Evolutionary conservation across 1,140 invertebrate species (phyloP), one percentile per base, ranked within the genome.

Genomic region (Drosophila sp.): DNA sequence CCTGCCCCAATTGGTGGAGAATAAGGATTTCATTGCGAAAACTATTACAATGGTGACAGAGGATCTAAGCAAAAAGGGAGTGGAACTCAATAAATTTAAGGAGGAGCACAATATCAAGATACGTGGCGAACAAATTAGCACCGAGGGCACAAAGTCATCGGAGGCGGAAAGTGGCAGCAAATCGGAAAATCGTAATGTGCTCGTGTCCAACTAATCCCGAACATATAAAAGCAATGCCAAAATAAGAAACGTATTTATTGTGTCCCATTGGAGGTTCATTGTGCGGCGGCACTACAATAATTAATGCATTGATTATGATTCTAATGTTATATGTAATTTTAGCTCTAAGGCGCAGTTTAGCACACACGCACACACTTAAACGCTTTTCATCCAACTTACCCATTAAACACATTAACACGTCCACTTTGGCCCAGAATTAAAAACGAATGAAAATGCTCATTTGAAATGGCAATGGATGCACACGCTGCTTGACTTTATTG

Each of bases 61-160:
- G 50, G 96, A 98, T 91, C 92, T 99, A 9, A 93, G 95, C 34
- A 95, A 95, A 73, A 99, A 99, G 93, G 98, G 97, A 4, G 92
- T 94, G 51, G 97, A 99, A 92, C 96, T 99, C 34, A 98, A 98
- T 91, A 96, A 98, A 74, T 99, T 97, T 92, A 97, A 97, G 91
- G 97, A 98, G 89, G 96, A 97, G 80, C 94, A 98, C 87, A 97
- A 97, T 91, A 97, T 99, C 78, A 94, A 93, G 87, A 94, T 97
- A 78, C 93, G 94, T 80, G 95, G 95, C 1, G 95, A 95, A 58
- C 94, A 94, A 67, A 72, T 93, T n/a, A 89, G 86, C 62, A 79
- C 92, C 64, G 92, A 93, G 62, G 89, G 92, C 77, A 92, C 91
- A 67, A 93, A 91, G 65, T 84, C 74, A 57, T 73, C 83, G 11